Evolutionary conservation across 2,797 vertebrate genomes (phyloP).

Genomic region (Sus cebifrons): DNA sequence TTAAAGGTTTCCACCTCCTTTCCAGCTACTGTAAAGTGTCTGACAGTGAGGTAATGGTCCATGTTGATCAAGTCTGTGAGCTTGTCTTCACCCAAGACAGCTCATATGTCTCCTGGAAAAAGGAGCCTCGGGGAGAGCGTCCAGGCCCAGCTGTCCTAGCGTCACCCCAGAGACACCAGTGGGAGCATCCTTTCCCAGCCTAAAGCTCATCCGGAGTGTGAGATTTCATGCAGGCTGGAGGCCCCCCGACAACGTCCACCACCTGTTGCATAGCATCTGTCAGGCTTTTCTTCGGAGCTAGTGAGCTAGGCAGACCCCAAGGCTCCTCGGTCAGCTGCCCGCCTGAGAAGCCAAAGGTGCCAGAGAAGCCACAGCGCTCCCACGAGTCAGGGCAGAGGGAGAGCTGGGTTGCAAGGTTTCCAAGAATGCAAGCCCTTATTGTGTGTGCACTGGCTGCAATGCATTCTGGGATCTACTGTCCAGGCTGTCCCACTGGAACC

Average conservation of each 20-base stretch:
- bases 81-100: conserved; percentile 75
- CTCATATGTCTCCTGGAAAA: conserved; percentile 79
- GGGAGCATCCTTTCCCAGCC: conserved; percentile 81
- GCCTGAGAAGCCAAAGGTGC: conserved; percentile 70
- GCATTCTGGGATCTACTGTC: conserved; percentile 82
- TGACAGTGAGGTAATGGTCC: conserved; percentile 90
- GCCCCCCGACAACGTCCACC: conserved; percentile 72
- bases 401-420: conserved; percentile 71
- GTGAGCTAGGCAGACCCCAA: conserved; percentile 70
- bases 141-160: conserved; percentile 83
- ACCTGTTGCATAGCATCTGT: conserved; percentile 88
- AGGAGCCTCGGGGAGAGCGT: conserved; percentile 76
- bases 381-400: conserved; percentile 68
- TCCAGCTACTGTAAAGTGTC: conserved; percentile 88
- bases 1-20: conserved; percentile 78
- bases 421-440: conserved; percentile 83
- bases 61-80: conserved; percentile 82
- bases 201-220: conserved; percentile 75
- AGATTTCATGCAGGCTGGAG: conserved; percentile 82
- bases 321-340: conserved; percentile 71
- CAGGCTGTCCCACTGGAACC: conserved; percentile 60
- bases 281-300: conserved; percentile 77
- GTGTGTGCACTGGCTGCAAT: conserved; percentile 71
- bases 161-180: conserved; percentile 78
- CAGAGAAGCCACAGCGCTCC: conserved; percentile 69